phyloP scores from a whole-genome alignment of 2,888 invertebrate species.

The Cryptophagus acutangulus region DNA sequence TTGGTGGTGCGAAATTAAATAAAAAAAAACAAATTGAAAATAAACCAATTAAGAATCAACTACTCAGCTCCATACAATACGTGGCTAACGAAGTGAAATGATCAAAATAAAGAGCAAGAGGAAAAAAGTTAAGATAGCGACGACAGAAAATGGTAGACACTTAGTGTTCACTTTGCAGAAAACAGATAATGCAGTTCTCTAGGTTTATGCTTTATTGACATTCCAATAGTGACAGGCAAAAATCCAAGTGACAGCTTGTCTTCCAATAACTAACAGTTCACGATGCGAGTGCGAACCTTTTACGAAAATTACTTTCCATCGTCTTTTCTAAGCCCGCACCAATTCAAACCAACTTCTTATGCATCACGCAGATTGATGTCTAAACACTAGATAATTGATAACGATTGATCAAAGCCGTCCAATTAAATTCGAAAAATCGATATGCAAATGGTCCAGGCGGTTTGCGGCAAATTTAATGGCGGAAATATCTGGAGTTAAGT shows the following conservation, averaged over 20 bases:
- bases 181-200: conserved; percentile 37
- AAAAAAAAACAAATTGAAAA: no score
- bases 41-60: conserved; percentile 14
- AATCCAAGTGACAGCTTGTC: conserved; percentile 42
- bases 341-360: neutral
- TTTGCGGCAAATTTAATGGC: conserved; percentile 25
- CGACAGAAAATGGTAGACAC: conserved; percentile 28
- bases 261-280: conserved; percentile 35
- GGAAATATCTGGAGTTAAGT: conserved; percentile 22
- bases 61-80: conserved; percentile 4
- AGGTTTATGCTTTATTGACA: conserved; percentile 35
- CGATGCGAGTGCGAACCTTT: conserved; percentile 34
- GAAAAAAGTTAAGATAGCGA: conserved; percentile 13
- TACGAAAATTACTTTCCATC: conserved; percentile 41
- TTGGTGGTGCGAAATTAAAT: no score
- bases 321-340: conserved; percentile 31
- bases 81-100: conserved; percentile 14
- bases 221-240: conserved; percentile 39
- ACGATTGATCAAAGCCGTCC: neutral
- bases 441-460: no score
- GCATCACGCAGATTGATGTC: conserved; percentile 12
- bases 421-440: no score
- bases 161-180: conserved; percentile 39
- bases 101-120: conserved; percentile 20
- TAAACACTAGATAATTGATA: conserved; percentile 7